Evolutionary conservation across 2,888 invertebrate species (phyloP), one percentile per base, ranked within the genome.

Genomic region (Salticus scenicus): DNA sequence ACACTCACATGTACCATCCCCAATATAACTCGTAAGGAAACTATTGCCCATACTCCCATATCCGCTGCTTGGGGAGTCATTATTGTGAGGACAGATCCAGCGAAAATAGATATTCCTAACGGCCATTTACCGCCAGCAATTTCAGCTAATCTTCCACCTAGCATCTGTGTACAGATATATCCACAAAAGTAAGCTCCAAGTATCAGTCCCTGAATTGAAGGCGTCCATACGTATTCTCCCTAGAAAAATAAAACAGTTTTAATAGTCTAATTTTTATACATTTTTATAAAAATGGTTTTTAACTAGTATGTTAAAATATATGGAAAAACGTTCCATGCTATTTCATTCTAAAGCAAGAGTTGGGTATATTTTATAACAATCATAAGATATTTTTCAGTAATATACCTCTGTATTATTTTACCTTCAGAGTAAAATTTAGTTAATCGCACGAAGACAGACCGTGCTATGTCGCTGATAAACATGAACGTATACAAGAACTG

Each of bases 1-100:
- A n/a, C n/a, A 69, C 86, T 86, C 42, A 86, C 86, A 78, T 86
- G 86, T n/a, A 86, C 24, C 8, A 86, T 47, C 27, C 86, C 86
- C 86, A 86, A 71, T 4, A 64, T n/a, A 17, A 75, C 20, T 10
- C 86, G 69, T 1, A 86, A 41, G 4, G 67, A 8, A 14, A 72
- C 64, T 0, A 86, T 66, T 1, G 76, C 66, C 5, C 28, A n/a
- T 1, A 86, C 71, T 24, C 80, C 76, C 5, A 86, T 64, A 28
- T 86, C 86, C 2, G 86, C 86, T 0, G 86, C 79, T 12, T 76
- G 31, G 0, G 86, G 86, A 1, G 86, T 86, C 30, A 75, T 28
- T 17, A 80, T 27, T 0, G 86, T 86, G 10, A 86, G 70, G 5
- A 86, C 28, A 0, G 86, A 86, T 0, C 64, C 79, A 2, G 75